A percentile compares a stretch with the other conserved stretches of the same genome.
Evolutionary conservation across 2,113 vertebrate species (phyloP).

Genomic region (Buteo buteo): DNA sequence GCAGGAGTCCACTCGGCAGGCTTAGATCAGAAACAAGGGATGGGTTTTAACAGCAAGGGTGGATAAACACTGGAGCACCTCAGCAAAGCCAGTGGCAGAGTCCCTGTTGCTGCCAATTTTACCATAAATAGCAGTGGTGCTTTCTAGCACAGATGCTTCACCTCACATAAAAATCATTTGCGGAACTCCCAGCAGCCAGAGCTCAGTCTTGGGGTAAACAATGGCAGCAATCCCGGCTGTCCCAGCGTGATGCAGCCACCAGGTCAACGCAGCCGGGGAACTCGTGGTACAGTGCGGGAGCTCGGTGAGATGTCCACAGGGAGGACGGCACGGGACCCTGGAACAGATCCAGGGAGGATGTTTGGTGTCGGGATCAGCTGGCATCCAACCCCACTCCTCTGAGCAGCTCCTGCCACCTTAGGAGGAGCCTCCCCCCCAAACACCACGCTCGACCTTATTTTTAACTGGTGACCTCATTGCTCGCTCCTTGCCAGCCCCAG

Average conservation of each 20-base stretch:
- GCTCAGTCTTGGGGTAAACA: background rate
- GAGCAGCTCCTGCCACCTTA: background rate
- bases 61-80: background rate
- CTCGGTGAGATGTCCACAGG: rapidly evolving
- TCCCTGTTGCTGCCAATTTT: background rate
- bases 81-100: background rate
- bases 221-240: background rate
- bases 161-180: background rate
- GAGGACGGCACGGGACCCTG: rapidly evolving
- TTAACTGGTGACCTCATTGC: background rate
- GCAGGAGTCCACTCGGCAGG: background rate
- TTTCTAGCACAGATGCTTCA: background rate
- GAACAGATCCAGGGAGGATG: background rate
- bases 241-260: rapidly evolving
- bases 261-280: rapidly evolving
- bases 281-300: rapidly evolving
- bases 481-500: background rate
- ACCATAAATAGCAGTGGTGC: background rate
- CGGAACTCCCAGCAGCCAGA: background rate
- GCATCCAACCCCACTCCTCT: background rate
- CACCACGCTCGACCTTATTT: background rate
- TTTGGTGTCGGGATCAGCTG: background rate
- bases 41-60: background rate
- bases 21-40: background rate
- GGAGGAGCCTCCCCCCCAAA: background rate